Evolutionary conservation across 2,888 invertebrate genomes (phyloP).

Genomic region (Bellardia bayeri): DNA sequence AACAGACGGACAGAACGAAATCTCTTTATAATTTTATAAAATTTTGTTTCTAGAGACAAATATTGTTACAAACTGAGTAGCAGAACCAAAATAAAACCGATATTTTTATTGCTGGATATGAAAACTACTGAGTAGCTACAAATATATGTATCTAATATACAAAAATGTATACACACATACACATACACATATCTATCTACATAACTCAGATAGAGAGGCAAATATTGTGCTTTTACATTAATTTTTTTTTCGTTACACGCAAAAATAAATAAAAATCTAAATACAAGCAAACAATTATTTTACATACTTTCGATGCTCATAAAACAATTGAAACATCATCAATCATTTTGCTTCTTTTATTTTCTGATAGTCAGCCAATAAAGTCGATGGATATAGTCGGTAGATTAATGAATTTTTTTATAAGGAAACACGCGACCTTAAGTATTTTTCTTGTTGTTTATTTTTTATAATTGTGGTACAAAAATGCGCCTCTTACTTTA

Average conservation of each 20-base stretch:
- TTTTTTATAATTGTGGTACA: conserved; percentile 3
- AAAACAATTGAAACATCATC: conserved; percentile 70
- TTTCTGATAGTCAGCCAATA: conserved; percentile 30
- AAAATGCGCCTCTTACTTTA: not conserved
- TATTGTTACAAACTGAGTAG: no score
- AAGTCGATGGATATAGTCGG: not conserved
- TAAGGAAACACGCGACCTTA: conserved; percentile 23
- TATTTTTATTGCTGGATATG: no score
- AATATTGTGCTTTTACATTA: not conserved
- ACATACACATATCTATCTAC: no score
- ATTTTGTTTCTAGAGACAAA: no score
- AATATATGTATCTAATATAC: no score
- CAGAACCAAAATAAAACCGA: no score
- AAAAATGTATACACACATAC: no score
- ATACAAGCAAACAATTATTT: not conserved
- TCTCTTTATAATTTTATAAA: no score
- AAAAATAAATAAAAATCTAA: conserved; percentile 1
- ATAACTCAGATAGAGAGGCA: no score
- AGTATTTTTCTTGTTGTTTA: conserved; percentile 17
- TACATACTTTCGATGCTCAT: not conserved
- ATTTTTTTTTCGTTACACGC: conserved; percentile 2
- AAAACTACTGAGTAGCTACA: no score
- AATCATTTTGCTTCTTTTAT: conserved; percentile 62
- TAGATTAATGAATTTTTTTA: not conserved
- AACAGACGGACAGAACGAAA: no score